Conservation (phyloP, 2,888 invertebrate species). For the Dastarcus helophoroides region DNA sequence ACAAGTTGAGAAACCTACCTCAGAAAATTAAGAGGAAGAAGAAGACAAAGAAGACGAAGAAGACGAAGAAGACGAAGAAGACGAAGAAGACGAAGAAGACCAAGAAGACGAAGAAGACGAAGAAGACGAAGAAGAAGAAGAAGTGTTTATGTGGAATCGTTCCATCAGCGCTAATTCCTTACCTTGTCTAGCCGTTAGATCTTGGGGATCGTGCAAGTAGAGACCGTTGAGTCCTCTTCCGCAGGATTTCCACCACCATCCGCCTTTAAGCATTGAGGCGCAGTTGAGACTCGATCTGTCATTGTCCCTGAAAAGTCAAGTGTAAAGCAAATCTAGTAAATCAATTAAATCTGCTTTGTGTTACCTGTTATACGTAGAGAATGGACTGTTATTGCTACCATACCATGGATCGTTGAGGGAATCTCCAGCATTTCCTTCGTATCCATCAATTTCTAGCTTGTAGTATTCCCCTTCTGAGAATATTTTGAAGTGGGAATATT, state of each 20-base stretch:
- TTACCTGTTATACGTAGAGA: slow-evolving; percentile 83
- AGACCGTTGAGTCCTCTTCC: slow-evolving; percentile 82
- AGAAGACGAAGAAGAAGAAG: too few relatives aligned
- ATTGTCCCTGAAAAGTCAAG: slow-evolving; percentile 60
- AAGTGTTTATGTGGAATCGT: too few relatives aligned
- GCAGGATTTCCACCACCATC: slow-evolving; percentile 95
- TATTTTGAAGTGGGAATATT: slow-evolving; percentile 85
- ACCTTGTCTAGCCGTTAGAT: slow-evolving; percentile 84
- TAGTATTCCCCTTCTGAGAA: slow-evolving; percentile 87
- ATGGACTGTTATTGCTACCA: slow-evolving; percentile 85
- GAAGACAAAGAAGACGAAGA: too few relatives aligned
- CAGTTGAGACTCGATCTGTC: slow-evolving; percentile 84
- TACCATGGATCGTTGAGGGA: slow-evolving; percentile 91
- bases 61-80: too few relatives aligned
- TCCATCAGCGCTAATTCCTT: too few relatives aligned
- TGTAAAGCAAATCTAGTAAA: background rate
- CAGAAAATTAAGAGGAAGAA: too few relatives aligned
- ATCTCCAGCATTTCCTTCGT: slow-evolving; percentile 84
- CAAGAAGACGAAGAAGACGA: too few relatives aligned
- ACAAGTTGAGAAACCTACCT: too few relatives aligned
- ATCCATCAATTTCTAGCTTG: slow-evolving; percentile 83
- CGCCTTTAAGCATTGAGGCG: slow-evolving; percentile 87
- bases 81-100: too few relatives aligned
- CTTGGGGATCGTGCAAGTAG: slow-evolving; percentile 81
- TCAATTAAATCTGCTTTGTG: slow-evolving; percentile 7